Percentiles rank a stretch among this genome's conserved stretches.
These are phyloP conservation scores for Catharus ustulatus DNA, from an alignment of 2,797 vertebrate species.

Conservation along the genomic window DNA sequence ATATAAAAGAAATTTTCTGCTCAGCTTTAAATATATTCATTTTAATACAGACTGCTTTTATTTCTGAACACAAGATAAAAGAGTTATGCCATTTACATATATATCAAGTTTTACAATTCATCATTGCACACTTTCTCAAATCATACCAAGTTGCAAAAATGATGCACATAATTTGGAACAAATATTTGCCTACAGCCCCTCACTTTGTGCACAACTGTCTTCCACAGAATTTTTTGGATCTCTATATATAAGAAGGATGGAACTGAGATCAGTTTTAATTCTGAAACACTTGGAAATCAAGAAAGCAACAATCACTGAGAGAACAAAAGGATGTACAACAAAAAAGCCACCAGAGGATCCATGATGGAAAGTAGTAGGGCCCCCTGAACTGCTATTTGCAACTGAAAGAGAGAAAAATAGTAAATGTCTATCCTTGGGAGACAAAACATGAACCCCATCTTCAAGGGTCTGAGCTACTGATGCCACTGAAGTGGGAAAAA, in stretches of 20 bases:
- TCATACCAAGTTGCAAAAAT: not conserved
- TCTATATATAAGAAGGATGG: not conserved
- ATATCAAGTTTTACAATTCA: not conserved
- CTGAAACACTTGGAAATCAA: not conserved
- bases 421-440: not conserved
- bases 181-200: not conserved
- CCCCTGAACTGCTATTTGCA: not conserved
- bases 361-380: not conserved
- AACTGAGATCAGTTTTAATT: not conserved
- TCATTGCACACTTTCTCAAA: not conserved
- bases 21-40: not conserved
- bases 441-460: not conserved
- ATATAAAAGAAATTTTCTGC: not conserved
- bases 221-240: not conserved
- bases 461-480: not conserved
- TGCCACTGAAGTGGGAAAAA: not conserved
- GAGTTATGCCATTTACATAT: not conserved
- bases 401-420: not conserved
- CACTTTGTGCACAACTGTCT: not conserved
- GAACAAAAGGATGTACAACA: not conserved
- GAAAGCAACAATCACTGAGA: not conserved
- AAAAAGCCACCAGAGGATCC: not conserved
- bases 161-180: accelerated
- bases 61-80: not conserved
- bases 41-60: not conserved